Base-by-base conservation (phyloP, 2,113 vertebrate genomes). In the Hippocampus zosterae region DNA sequence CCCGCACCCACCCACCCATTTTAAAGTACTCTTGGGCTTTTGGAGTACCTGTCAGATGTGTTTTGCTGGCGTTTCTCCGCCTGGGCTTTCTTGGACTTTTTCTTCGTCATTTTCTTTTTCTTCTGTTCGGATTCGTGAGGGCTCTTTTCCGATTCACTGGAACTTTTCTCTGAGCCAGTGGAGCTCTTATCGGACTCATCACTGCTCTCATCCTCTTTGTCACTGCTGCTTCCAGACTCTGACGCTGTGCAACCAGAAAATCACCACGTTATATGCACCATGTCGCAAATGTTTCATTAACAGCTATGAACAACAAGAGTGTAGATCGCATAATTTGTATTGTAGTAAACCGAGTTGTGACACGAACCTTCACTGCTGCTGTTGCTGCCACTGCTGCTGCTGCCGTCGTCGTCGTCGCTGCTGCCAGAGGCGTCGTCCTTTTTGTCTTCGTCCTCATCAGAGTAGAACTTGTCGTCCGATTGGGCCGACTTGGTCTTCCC, bases 401-500 rank as follows among this genome's bases (percentile, higher is more conserved):
- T 83, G 71, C 76, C 74, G 67, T 67, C 75, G 8, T 84, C 82
- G 33, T 68, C 75, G 83, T 92, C 89, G 63, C 88, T 85, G 78
- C 92, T 92, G 48, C 12, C 90, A 5, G 88, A 88, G 1, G 48
- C 80, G 33, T 92, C 92, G 29, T 92, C 91, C 5, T 93, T 90
- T 15, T 93, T 94, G 60, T 92, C 92, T 1, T 92, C 87, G 15
- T 94, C 93, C 3, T 95, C 91, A 0, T 95, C 95, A 1, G 97
- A 98, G 84, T 98, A 98, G 85, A 98, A 99, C 78, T 95, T 94
- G 62, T 95, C 92, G 23, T 68, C 69, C 55, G 92, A 86, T 79
- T 93, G 94, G 40, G 91, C 71, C 72, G 92, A 81, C 85, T 94
- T 97, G 68, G 83, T 19, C 84, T 96, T 97, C 72, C 88, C 92